Base-by-base conservation (phyloP, 2,888 invertebrate genomes). In the Psococerastis gibbosa region DNA sequence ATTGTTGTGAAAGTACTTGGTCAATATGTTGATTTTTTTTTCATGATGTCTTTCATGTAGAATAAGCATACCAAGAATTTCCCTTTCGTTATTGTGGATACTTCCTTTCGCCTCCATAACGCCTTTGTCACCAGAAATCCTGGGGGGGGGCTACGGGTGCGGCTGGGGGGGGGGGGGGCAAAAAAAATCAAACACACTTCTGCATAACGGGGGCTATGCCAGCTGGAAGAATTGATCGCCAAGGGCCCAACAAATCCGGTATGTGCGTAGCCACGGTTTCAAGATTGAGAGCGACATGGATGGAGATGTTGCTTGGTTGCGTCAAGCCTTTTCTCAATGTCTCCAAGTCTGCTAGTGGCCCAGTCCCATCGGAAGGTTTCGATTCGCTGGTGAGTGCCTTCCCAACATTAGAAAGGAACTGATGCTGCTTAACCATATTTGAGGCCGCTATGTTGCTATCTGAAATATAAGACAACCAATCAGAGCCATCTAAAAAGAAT, bases 391-490 rank as follows among this genome's bases (percentile, higher is more conserved):
- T 68, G 35, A 81, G 56, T 45, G 67, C 65, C 44, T 73, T 68
- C n/a, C 79, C 55, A 13, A 85, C 56, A 6, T 71, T 65, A 5
- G 71, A 73, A 17, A 89, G 66, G 60, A 88, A 88, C 50, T 71
- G 71, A 46, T 78, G 76, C 55, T 89, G 88, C 0, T 78, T 67
- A 13, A 88, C 59, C 52, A 85, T 72, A n/a, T n/a, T n/a, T n/a
- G n/a, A 68, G 54, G 74, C 72, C 43, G 73, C 65, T 60, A 87
- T 88, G 60, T 87, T 88, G 56, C 77, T 80, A 53, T 80, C 78
- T 69, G 57, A 4, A 55, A 47, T 17, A 51, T 45, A 22, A 46
- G 55, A 52, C n/a, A 11, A 20, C 16, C 32, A 6, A n/a, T n/a
- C n/a, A n/a, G n/a, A n/a, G n/a, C n/a, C n/a, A n/a, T n/a, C n/a